Evolutionary conservation across 1,140 invertebrate genomes (phyloP), one percentile per base, ranked within the genome.

Genomic region (Atopsyche davidsoni): DNA sequence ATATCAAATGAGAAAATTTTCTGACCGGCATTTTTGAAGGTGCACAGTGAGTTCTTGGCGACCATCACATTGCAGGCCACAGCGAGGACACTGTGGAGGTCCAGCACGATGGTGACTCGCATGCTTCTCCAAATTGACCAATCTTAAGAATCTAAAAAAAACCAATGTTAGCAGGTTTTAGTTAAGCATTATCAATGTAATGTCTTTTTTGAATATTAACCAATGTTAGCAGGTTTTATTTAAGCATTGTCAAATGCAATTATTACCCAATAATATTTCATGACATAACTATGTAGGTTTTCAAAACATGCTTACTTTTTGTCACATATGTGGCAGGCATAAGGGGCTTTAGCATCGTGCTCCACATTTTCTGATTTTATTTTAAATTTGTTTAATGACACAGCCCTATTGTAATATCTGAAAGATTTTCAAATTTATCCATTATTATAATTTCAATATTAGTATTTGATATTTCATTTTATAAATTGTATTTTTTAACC

Each of bases 101-200:
- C 38, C 21, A 2, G 13, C 14, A 4, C 23, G 24, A 24, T 55
- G 53, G 2, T 24, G 19, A 14, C 18, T 34, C 13, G 41, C 36
- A 13, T 55, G 53, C 25, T 55, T 55, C 39, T 55, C 46, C 36
- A 50, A 31, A 41, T 50, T 50, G 4, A 44, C 32, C 17, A 53
- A 24, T 22, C 51, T 39, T 25, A 24, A 21, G 25, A 53, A 53
- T 13, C 51, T 53, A 39, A 44, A 51, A 43, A 13, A 13, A 21
- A 40, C 13, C 14, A 6, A 46, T 34, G 16, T 4, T 32, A 32
- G 19, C 9, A 17, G 39, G 39, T 11, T 41, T 41, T 41, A 9
- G 7, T 38, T 38, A n/a, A 7, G 6, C 25, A 6, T 28, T n/a
- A 6, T 7, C 6, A 28, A 7, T 6, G 25, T 28, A 7, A 28